phyloP scores from a whole-genome alignment of 2,797 vertebrate genomes.

The Bovichtus diacanthus region DNA sequence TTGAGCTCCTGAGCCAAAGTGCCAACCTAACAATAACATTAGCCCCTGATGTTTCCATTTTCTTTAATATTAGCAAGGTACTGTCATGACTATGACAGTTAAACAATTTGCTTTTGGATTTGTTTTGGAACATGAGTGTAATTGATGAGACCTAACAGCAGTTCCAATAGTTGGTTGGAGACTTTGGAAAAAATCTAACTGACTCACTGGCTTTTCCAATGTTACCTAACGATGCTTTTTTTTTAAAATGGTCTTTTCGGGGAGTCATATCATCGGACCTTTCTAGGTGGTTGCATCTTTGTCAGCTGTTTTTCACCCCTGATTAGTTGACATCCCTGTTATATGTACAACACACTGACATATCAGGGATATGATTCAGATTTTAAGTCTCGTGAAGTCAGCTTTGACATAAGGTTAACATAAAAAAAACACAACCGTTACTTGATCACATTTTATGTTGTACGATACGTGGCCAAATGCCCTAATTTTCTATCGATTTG shows the following conservation, averaged over 20 bases:
- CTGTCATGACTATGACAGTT: too few species aligned
- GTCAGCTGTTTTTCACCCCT: not conserved
- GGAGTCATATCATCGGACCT: too few species aligned
- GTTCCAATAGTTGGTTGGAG: too few species aligned
- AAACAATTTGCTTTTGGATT: too few species aligned
- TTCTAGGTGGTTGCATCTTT: not conserved
- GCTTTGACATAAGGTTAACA: conserved; percentile 13
- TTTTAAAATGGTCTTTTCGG: not conserved
- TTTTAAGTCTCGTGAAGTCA: conserved; percentile 38
- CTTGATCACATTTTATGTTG: conserved; percentile 20
- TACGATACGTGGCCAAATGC: conserved; percentile 22
- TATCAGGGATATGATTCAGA: not conserved
- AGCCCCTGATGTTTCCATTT: too few species aligned
- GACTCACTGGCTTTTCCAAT: not conserved
- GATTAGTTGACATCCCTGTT: not conserved
- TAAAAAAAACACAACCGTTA: conserved; percentile 17
- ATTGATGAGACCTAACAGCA: too few species aligned
- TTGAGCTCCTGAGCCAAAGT: too few species aligned
- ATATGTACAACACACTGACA: not conserved
- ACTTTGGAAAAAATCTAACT: too few species aligned
- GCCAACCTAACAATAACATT: too few species aligned
- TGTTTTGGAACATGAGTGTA: too few species aligned
- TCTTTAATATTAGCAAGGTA: too few species aligned
- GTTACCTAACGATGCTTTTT: too few species aligned
- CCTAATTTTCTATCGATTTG: conserved; percentile 38